phyloP scores from a whole-genome alignment of 2,888 invertebrate genomes.

The Desoria tigrina region DNA sequence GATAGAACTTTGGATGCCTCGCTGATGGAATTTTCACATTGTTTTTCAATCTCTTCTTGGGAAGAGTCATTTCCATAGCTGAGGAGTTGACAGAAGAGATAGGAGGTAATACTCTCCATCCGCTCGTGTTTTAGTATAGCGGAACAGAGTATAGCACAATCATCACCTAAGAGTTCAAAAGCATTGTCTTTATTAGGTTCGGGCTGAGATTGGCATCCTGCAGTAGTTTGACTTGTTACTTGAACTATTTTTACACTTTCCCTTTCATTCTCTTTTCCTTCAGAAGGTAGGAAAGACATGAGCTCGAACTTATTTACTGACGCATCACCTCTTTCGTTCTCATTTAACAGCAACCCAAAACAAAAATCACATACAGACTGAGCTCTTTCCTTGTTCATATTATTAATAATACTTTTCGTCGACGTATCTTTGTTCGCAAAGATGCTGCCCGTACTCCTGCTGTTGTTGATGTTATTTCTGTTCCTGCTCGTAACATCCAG shows the following conservation, averaged over 20 bases:
- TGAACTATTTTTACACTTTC: constrained; percentile 5
- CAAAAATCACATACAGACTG: constrained; percentile 18
- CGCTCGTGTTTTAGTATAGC: constrained; percentile 14
- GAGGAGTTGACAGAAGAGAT: constrained; percentile 24
- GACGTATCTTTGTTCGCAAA: neutral
- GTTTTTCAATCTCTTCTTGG: neutral
- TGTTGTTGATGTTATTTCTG: neutral
- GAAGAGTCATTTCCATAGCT: constrained; percentile 15
- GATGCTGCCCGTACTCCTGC: neutral
- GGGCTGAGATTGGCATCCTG: neutral
- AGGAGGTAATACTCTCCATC: neutral
- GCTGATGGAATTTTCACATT: constrained; percentile 2
- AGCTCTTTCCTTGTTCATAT: neutral
- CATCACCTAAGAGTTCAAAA: constrained; percentile 13
- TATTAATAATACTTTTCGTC: neutral
- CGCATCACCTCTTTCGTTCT: neutral
- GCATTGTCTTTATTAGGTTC: constrained; percentile 6
- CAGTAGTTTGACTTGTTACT: neutral
- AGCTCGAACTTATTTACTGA: neutral
- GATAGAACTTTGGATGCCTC: neutral
- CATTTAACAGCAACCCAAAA: constrained; percentile 31
- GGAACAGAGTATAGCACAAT: constrained; percentile 19
- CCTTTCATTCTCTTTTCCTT: neutral
- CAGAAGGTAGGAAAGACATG: neutral
- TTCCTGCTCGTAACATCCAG: constrained; percentile 1